Percentiles rank a stretch among this genome's conserved stretches.
Conservation (phyloP, 2,888 invertebrate species). For the Elegia similella region DNA sequence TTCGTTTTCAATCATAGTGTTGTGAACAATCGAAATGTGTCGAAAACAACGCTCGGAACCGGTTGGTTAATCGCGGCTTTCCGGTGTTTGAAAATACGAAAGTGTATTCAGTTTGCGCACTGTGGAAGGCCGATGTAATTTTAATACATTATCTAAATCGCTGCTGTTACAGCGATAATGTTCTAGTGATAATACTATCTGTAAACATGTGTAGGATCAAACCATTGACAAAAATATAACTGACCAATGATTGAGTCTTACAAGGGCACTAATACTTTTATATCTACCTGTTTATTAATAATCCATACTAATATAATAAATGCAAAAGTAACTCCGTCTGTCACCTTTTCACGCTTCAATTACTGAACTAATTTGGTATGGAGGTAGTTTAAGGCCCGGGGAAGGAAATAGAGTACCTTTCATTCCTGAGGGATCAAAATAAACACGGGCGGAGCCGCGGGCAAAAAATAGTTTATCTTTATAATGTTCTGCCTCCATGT, state of each 20-base stretch:
- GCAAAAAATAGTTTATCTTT: too few relatives aligned
- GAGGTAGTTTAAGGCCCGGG: too few relatives aligned
- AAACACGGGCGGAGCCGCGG: too few relatives aligned
- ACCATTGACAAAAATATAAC: not conserved
- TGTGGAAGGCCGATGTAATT: constrained; percentile 15
- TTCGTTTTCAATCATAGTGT: constrained; percentile 20
- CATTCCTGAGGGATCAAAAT: too few relatives aligned
- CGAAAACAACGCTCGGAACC: constrained; percentile 40
- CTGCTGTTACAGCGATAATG: not conserved
- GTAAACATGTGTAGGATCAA: not conserved
- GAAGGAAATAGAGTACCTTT: too few relatives aligned
- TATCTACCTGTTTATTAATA: too few relatives aligned
- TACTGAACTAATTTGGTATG: too few relatives aligned
- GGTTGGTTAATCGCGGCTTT: constrained; percentile 43
- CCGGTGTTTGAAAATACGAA: constrained; percentile 51
- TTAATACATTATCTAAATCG: constrained; percentile 18
- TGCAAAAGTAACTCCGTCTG: too few relatives aligned
- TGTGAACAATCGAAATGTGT: constrained; percentile 41
- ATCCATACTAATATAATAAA: too few relatives aligned
- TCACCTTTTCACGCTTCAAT: too few relatives aligned
- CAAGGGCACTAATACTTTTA: too few relatives aligned
- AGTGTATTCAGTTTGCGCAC: constrained; percentile 18
- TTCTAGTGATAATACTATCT: constrained; percentile 13
- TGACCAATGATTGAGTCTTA: not conserved
- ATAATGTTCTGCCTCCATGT: too few relatives aligned